These are phyloP conservation scores for Zaprionus camerounensis DNA, from an alignment of 1,140 invertebrate species.

Conservation along the genomic window DNA sequence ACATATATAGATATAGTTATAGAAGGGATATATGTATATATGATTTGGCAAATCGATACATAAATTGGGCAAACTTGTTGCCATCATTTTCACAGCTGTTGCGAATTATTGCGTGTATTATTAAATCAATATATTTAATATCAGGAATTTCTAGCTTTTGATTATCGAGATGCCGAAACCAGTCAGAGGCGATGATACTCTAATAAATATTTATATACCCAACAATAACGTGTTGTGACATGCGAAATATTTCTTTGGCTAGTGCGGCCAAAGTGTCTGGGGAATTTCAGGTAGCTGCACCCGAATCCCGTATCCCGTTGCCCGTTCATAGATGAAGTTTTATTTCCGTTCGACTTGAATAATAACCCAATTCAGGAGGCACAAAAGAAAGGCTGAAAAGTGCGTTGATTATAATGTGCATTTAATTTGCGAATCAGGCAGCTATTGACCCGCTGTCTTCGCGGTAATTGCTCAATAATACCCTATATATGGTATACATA, in stretches of 20 bases:
- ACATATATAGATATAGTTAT: not conserved
- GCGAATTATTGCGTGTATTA: constrained; percentile 31
- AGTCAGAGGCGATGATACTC: constrained; percentile 40
- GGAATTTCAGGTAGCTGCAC: not conserved
- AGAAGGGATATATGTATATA: not conserved
- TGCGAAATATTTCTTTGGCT: constrained; percentile 7
- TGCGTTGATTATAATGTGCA: constrained; percentile 61
- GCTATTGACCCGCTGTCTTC: constrained; percentile 40
- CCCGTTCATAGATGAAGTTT: not conserved
- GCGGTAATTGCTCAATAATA: constrained; percentile 55
- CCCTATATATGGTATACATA: not conserved
- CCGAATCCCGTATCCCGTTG: not conserved
- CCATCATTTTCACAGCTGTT: constrained; percentile 32
- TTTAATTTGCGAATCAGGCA: constrained; percentile 62
- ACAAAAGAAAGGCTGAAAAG: constrained; percentile 21
- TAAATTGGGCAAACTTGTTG: constrained; percentile 35
- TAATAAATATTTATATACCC: constrained; percentile 40
- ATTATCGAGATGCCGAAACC: constrained; percentile 25
- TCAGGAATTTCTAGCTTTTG: constrained; percentile 47
- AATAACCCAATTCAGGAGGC: constrained; percentile 19
- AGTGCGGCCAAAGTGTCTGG: not conserved
- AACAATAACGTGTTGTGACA: constrained; percentile 32
- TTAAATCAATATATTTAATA: constrained; percentile 36
- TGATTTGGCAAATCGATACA: constrained; percentile 4
- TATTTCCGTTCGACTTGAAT: constrained; percentile 21